Evolutionary conservation across 2,113 vertebrate genomes (phyloP).

Genomic region (Centropus unirufus): DNA sequence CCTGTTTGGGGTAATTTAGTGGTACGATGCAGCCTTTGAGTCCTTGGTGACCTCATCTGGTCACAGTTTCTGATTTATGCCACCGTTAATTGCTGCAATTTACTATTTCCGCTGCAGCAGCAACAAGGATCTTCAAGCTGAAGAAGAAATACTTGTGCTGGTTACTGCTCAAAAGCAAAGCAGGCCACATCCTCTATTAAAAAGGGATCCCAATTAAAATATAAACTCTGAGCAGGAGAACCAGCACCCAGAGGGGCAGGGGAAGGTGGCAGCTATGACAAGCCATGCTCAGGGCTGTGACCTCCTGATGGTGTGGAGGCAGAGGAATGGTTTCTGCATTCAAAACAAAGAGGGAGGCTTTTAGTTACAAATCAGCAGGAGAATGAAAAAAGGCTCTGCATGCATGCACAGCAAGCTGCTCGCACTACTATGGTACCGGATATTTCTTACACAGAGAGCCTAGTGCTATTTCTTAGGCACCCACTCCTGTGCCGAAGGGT

Average conservation of each 20-base stretch:
- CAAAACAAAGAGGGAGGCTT: neutral
- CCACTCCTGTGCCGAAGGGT: neutral
- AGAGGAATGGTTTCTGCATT: neutral
- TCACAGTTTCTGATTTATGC: conserved; percentile 22
- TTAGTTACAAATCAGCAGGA: neutral
- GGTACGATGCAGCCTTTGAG: neutral
- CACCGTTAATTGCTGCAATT: neutral
- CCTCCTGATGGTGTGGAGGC: neutral
- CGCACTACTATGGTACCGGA: rapidly evolving
- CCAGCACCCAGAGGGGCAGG: neutral
- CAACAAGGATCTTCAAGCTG: neutral
- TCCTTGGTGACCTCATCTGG: neutral
- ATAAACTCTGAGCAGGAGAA: neutral
- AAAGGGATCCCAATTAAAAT: neutral
- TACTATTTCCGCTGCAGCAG: neutral
- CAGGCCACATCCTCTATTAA: neutral
- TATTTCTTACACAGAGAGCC: neutral
- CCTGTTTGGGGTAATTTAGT: conserved; percentile 30
- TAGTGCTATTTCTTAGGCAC: neutral
- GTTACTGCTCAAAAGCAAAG: neutral
- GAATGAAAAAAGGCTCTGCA: neutral
- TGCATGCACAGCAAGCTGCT: neutral
- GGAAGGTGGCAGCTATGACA: neutral
- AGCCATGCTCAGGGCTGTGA: neutral
- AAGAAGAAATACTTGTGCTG: neutral